Percentiles rank a stretch among this genome's conserved stretches.
These are phyloP conservation scores for Morone saxatilis DNA, from an alignment of 2,113 vertebrate genomes.

Conservation along the genomic window DNA sequence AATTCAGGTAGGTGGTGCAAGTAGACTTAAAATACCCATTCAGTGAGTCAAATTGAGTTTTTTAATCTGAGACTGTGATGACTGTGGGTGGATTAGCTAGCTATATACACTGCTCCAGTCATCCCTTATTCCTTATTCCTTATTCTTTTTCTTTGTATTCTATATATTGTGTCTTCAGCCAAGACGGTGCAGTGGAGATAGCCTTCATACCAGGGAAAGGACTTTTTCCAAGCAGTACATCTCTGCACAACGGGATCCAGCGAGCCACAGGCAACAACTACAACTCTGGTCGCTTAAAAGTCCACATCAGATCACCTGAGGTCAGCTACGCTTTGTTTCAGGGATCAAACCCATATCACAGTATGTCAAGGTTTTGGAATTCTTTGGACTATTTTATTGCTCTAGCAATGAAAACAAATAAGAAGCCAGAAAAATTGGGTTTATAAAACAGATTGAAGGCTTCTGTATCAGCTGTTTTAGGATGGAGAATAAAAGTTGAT, in stretches of 20 bases:
- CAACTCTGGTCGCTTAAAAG: conserved; percentile 87
- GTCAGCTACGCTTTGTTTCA: conserved; percentile 70
- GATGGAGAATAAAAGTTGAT: not conserved
- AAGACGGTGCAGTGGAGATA: conserved; percentile 87
- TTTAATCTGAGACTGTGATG: not conserved
- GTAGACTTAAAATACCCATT: no score
- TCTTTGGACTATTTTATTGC: not conserved
- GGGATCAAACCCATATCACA: not conserved
- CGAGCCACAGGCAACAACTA: conserved; percentile 83
- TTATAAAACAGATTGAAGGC: not conserved
- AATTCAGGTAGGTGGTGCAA: conserved; percentile 83
- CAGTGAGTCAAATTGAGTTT: not conserved
- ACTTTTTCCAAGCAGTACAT: conserved; percentile 81
- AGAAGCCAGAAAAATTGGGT: not conserved
- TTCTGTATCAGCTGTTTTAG: not conserved
- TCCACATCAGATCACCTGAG: conserved; percentile 88
- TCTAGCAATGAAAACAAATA: not conserved
- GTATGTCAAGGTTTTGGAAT: not conserved
- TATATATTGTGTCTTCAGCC: conserved; percentile 74
- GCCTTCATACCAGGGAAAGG: conserved; percentile 91
- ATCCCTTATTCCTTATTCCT: no score
- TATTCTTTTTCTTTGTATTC: not conserved
- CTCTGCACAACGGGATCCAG: conserved; percentile 82
- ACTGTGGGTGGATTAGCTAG: not conserved
- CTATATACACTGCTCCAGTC: no score